A percentile compares a stretch with the other conserved stretches of the same genome.
Evolutionary conservation across 2,113 vertebrate genomes (phyloP).

Genomic region (Sturnus vulgaris): DNA sequence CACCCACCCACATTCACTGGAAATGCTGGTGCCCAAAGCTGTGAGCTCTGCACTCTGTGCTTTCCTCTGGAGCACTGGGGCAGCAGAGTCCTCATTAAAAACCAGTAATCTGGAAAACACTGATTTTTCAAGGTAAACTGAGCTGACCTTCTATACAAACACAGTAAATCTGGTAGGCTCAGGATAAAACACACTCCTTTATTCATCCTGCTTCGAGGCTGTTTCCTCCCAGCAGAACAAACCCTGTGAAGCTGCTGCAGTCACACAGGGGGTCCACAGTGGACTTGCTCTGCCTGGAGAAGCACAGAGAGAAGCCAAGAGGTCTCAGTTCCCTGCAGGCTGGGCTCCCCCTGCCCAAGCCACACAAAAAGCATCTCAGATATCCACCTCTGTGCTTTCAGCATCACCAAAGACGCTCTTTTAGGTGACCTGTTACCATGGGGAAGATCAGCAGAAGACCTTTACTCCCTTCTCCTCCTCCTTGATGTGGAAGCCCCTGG

Average conservation of each 20-base stretch:
- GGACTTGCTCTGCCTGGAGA: neutral
- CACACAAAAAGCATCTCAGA: neutral
- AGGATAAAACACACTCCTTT: neutral
- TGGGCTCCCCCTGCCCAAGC: neutral
- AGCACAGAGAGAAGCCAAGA: neutral
- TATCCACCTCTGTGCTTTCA: neutral
- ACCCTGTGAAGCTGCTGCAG: neutral
- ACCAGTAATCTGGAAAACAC: neutral
- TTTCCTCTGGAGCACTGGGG: neutral
- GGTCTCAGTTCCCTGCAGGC: neutral
- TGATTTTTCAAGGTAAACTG: neutral
- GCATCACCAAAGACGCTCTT: neutral
- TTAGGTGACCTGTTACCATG: neutral
- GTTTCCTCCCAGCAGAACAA: neutral
- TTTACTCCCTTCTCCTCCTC: neutral
- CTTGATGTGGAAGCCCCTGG: neutral
- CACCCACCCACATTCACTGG: fast-evolving
- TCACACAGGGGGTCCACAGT: neutral
- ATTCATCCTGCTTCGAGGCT: neutral
- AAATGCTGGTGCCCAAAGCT: neutral
- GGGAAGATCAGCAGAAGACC: neutral
- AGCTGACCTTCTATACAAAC: neutral
- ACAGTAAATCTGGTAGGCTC: neutral
- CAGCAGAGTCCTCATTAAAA: neutral
- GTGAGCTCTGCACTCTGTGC: neutral